A percentile compares a stretch with the other conserved stretches of the same genome.
Evolutionary conservation across 2,888 invertebrate species (phyloP).

Genomic region (Rotaria sp.): DNA sequence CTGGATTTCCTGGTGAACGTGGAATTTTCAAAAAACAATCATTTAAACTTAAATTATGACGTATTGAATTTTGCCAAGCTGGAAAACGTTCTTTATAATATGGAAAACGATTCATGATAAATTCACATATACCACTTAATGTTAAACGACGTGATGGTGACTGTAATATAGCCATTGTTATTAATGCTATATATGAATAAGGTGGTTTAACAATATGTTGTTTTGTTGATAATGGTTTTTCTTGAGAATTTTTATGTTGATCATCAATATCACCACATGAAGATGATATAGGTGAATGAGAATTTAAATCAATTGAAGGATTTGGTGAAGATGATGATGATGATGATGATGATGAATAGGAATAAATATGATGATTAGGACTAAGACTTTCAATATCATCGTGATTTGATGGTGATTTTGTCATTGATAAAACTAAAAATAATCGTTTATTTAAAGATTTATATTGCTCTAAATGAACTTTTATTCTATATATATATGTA

Average conservation of each 20-base stretch:
- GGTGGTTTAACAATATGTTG: constrained; percentile 69
- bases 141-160: constrained; percentile 88
- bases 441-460: no score
- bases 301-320: neutral
- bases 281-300: neutral
- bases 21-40: constrained; percentile 99
- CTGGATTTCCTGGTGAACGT: constrained; percentile 86
- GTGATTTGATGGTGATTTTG: no score
- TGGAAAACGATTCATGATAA: constrained; percentile 91
- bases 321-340: neutral
- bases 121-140: constrained; percentile 94
- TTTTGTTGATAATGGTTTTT: neutral
- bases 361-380: no score
- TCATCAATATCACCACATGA: neutral
- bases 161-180: constrained; percentile 96
- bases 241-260: neutral
- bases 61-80: constrained; percentile 96
- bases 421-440: no score
- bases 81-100: constrained; percentile 96
- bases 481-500: no score
- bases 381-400: no score
- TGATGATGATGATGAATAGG: neutral
- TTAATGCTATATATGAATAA: constrained; percentile 94
- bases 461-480: no score
- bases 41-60: constrained; percentile 84